phyloP scores from a whole-genome alignment of 2,797 vertebrate species.

The Propithecus perrieri region DNA sequence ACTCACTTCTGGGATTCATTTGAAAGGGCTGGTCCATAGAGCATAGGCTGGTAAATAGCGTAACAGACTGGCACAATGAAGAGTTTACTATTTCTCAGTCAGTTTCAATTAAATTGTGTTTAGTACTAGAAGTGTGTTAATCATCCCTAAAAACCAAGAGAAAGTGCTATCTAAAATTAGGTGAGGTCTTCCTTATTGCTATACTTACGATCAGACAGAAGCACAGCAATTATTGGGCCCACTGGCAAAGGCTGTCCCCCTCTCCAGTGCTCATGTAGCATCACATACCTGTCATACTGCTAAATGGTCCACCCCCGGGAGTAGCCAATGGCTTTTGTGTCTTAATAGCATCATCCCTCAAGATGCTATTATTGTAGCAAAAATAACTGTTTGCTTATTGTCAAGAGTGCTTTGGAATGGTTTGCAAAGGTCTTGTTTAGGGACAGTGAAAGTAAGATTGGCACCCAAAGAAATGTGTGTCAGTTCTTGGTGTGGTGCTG shows the following conservation, averaged over 20 bases:
- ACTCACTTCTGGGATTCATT: neutral
- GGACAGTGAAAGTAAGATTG: neutral
- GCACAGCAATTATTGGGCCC: neutral
- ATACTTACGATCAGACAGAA: neutral
- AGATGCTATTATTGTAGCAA: neutral
- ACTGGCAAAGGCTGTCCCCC: neutral
- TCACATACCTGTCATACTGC: neutral
- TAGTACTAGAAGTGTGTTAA: neutral
- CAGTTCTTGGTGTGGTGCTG: neutral
- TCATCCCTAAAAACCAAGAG: slow-evolving; percentile 7
- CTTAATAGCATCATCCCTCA: neutral
- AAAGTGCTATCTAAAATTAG: neutral
- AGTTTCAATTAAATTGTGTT: slow-evolving; percentile 26
- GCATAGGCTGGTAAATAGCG: neutral
- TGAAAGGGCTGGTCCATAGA: neutral
- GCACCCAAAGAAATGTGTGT: neutral
- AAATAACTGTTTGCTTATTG: neutral
- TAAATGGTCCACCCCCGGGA: neutral
- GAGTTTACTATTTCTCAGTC: neutral
- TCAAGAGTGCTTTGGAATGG: neutral
- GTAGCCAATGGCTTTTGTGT: neutral
- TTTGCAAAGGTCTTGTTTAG: neutral
- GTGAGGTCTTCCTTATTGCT: neutral
- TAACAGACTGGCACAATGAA: neutral
- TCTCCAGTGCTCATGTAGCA: neutral